Conservation (phyloP, 2,888 invertebrate genomes). For the Drosophila kambysellisi region DNA sequence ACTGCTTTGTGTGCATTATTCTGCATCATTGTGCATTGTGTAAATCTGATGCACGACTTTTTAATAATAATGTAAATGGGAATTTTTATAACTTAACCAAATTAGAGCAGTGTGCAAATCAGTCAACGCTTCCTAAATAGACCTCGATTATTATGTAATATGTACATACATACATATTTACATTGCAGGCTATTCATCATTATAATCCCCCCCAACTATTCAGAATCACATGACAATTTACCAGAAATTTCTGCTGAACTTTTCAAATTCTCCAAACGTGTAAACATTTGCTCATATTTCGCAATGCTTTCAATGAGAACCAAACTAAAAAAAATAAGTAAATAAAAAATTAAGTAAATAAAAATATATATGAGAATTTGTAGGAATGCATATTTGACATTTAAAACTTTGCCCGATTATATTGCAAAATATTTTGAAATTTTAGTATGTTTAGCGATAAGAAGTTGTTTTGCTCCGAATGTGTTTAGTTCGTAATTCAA, state of each 20-base stretch:
- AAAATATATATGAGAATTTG: not conserved
- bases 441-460: not conserved
- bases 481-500: not conserved
- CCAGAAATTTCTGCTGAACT: conserved; percentile 28
- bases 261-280: conserved; percentile 6
- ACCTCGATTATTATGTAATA: no score
- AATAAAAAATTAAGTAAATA: not conserved
- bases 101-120: not conserved
- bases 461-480: not conserved
- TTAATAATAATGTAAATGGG: not conserved
- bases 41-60: conserved; percentile 19
- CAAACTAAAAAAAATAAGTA: not conserved
- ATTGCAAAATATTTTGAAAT: conserved; percentile 53
- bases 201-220: not conserved
- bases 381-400: conserved; percentile 7
- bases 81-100: not conserved
- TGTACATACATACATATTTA: not conserved
- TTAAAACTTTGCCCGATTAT: conserved; percentile 10
- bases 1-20: not conserved
- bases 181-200: not conserved
- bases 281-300: conserved; percentile 39
- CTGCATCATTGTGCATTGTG: no score
- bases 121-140: not conserved
- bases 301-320: conserved; percentile 3
- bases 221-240: conserved; percentile 11